phyloP scores from a whole-genome alignment of 2,113 vertebrate genomes.

The Cyprinodon variegatus region DNA sequence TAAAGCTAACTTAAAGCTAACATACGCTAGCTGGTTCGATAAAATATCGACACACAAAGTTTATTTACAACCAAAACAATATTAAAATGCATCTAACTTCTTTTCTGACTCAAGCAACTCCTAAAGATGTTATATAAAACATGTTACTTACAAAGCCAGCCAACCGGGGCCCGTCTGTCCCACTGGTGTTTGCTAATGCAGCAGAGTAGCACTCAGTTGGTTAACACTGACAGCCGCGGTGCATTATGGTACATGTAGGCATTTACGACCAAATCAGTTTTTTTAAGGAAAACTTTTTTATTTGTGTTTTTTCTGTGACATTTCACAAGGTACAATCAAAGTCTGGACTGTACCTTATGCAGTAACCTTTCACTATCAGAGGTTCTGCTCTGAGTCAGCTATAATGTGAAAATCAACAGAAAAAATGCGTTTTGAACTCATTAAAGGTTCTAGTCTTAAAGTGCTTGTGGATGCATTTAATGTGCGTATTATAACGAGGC shows the following conservation, averaged over 20 bases:
- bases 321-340: conserved; percentile 51
- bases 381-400: conserved; percentile 3
- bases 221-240: conserved; percentile 48
- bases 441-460: conserved; percentile 69
- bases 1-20: conserved; percentile 57
- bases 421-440: conserved; percentile 29
- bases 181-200: conserved; percentile 13
- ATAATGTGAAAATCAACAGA: conserved; percentile 40
- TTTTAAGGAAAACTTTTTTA: conserved; percentile 42
- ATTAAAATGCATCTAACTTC: not conserved
- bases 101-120: not conserved
- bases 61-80: not conserved
- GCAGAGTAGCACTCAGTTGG: not conserved
- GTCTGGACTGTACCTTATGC: conserved; percentile 11
- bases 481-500: conserved; percentile 52
- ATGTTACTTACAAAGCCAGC: conserved; percentile 56
- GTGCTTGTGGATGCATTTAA: conserved; percentile 65
- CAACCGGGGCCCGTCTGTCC: conserved; percentile 14
- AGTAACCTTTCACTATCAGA: conserved; percentile 1
- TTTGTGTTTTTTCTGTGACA: conserved; percentile 30
- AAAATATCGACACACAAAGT: not conserved
- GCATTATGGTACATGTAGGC: conserved; percentile 67
- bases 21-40: conserved; percentile 16
- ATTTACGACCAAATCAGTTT: not conserved
- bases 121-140: conserved; percentile 2